Base-by-base conservation (phyloP, 2,797 vertebrate species). In the Brachyalestes nurse region DNA sequence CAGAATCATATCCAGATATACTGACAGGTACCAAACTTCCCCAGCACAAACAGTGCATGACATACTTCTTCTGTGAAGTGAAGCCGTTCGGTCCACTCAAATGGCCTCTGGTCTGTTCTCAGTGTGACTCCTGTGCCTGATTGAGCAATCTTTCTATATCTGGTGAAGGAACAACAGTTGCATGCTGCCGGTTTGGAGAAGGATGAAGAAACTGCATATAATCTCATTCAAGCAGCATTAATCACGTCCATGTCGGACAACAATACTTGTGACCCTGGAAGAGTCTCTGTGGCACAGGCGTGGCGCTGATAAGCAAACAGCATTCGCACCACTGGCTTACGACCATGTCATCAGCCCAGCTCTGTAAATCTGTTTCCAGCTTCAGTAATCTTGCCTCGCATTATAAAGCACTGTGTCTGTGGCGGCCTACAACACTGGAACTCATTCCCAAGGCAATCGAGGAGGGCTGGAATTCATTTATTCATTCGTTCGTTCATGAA, bases 301-400 rank as follows among this genome's bases (percentile, higher is more conserved):
- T 69, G 70, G 75, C 47, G 23, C 61, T 66, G 82, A 86, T 84
- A 85, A 80, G 82, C 77, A 78, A 77, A 77, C 76, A 79, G 72
- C 78, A 87, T 85, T 72, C 42, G 74, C 51, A 49, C 67, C 76
- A 57, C 72, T 66, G 84, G 84, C 84, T 88, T 85, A 78, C 76
- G 78, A 86, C 75, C 79, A 78, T 86, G 79, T 72, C 85, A 83
- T 84, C 82, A 83, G 67, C 85, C 64, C 61, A 69, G 61, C 77
- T 73, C 62, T 53, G 53, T 85, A 79, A 86, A 83, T 84, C 85
- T 81, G 85, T 80, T 83, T 77, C 81, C 76, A 80, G 75, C 64
- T 79, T 67, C 40, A 66, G 77, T 76, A 87, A 81, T 86, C 82
- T 66, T 58, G 23, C 40, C 65, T 51, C 23, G 58, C 71, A 80